Base-by-base conservation (phyloP, 2,888 invertebrate species). In the Chouioia cunea region DNA sequence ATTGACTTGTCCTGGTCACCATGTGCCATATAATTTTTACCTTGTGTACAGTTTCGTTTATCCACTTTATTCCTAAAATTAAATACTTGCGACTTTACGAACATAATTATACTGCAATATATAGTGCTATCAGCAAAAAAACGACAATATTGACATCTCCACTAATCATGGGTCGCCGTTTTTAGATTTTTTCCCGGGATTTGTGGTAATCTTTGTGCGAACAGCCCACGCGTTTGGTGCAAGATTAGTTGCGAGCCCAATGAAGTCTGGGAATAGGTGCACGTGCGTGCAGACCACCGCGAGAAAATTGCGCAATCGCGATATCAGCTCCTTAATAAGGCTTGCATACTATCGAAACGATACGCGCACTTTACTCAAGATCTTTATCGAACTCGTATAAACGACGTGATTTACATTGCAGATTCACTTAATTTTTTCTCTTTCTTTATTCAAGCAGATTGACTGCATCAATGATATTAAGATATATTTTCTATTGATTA, bases 261-360 rank as follows among this genome's bases (percentile, higher is more conserved):
- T 23, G 47, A 23, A 58, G 50, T 50, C 18, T 65, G n/a, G 47
- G 54, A 18, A 56, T 20, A 20, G 18, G 15, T 20, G 15, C 56
- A 18, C 44, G 44, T 20, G 36, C 22, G 63, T 54, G 46, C 46
- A 53, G 54, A 18, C 56, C 27, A 27, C 47, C 43, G 15, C n/a
- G 22, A 56, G 65, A 57, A 57, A 57, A 65, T 57, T 65, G 50
- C 57, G 65, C 50, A 65, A 65, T 16, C 48, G 50, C 27, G 64
- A 48, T 64, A 64, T 64, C 64, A 56, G 20, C 54, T 65, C 43
- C 44, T 50, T 44, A 58, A 65, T 58, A 57, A 52, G 52, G 52
- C 20, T 20, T 20, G 18, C 6, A 6, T 6, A 27, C 27, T 27
- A 36, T 36, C 36, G 10, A 36, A 10, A 36, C 48, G 52, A 50